Conservation (phyloP, 1,140 invertebrate species). For the Drosophila bifasciata region DNA sequence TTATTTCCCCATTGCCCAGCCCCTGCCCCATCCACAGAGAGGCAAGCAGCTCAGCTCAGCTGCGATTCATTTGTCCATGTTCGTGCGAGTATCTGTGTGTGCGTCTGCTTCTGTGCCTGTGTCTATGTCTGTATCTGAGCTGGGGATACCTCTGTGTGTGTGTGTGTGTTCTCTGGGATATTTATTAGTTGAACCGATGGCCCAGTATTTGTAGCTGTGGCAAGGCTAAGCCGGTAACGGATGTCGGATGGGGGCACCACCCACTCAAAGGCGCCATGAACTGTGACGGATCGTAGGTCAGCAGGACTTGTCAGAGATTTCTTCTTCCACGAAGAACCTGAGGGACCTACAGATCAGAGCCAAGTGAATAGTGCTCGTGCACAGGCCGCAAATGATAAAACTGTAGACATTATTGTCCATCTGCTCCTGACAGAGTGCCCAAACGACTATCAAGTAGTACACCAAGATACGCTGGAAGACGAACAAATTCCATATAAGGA, state of each 20-base stretch:
- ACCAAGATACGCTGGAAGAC: conserved; percentile 3
- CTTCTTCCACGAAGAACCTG: too few species aligned
- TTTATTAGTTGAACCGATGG: conserved; percentile 74
- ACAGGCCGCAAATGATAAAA: too few species aligned
- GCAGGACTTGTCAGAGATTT: too few species aligned
- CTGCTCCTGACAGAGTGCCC: conserved; percentile 13
- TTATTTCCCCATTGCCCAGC: conserved; percentile 56
- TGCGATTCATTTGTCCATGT: conserved; percentile 77
- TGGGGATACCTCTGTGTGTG: conserved; percentile 11
- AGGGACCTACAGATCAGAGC: too few species aligned
- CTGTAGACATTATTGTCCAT: too few species aligned
- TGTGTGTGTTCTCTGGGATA: conserved; percentile 69
- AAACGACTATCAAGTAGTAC: conserved; percentile 7
- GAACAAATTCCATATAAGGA: conserved; percentile 42
- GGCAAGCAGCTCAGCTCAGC: conserved; percentile 50
- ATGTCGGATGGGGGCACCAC: conserved; percentile 26
- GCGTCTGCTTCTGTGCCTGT: neutral
- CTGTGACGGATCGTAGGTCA: neutral
- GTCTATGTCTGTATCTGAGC: neutral
- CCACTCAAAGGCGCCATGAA: conserved; percentile 36
- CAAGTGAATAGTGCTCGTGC: too few species aligned
- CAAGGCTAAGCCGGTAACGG: conserved; percentile 64
- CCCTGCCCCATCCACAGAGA: too few species aligned
- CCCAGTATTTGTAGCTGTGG: conserved; percentile 60
- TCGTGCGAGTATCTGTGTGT: conserved; percentile 20